Evolutionary conservation across 2,888 invertebrate species (phyloP).

Genomic region (Artemia sinica): DNA sequence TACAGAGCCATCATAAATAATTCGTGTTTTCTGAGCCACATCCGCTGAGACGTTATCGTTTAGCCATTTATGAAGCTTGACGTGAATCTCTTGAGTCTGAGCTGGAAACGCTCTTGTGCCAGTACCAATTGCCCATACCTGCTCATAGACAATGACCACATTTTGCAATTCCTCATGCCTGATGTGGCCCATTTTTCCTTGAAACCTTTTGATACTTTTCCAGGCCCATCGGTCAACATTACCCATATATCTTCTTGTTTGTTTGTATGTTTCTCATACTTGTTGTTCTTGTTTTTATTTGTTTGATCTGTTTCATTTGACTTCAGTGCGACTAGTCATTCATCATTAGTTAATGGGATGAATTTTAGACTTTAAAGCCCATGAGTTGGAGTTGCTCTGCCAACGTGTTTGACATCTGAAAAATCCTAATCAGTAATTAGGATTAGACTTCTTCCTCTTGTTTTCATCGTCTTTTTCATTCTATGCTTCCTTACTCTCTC

Average conservation of each 20-base stretch:
- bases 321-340: conserved; percentile 74
- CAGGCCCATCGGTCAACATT: conserved; percentile 31
- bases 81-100: conserved; percentile 89
- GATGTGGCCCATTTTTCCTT: conserved; percentile 31
- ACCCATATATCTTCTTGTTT: conserved; percentile 44
- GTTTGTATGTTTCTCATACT: too few relatives aligned
- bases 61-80: conserved; percentile 66
- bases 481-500: conserved; percentile 68
- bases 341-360: conserved; percentile 71
- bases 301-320: conserved; percentile 60
- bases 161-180: conserved; percentile 54
- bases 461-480: conserved; percentile 78
- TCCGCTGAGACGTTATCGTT: conserved; percentile 53
- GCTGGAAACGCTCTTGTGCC: conserved; percentile 93
- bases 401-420: conserved; percentile 39
- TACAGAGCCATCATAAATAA: conserved; percentile 96
- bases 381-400: conserved; percentile 46
- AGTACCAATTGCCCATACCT: conserved; percentile 99
- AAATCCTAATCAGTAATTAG: conserved; percentile 64
- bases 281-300: too few relatives aligned
- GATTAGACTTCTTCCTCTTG: conserved; percentile 66
- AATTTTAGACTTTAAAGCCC: conserved; percentile 98
- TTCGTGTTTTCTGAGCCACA: conserved; percentile 58
- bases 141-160: conserved; percentile 94
- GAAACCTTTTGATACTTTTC: conserved; percentile 41